A percentile compares a stretch with the other conserved stretches of the same genome.
phyloP scores from a whole-genome alignment of 1,140 invertebrate genomes.

The Limonius californicus region DNA sequence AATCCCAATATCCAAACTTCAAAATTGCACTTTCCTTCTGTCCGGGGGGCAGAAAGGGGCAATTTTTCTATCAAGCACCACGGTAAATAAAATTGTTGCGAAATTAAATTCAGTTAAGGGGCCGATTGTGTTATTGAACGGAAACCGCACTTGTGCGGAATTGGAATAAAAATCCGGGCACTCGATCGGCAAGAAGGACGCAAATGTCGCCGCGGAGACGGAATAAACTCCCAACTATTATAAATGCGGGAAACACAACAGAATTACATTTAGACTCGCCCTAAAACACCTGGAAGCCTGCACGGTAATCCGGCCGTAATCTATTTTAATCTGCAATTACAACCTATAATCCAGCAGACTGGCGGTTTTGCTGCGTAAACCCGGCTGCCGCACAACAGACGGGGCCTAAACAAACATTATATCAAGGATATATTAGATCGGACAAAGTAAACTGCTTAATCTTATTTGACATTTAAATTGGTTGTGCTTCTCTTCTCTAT shows the following conservation, averaged over 20 bases:
- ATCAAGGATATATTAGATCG: conserved; percentile 15
- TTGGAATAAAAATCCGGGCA: no score
- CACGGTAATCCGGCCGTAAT: conserved; percentile 5
- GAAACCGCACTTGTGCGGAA: no score
- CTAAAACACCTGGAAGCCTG: conserved; percentile 6
- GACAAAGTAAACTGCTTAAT: conserved; percentile 15
- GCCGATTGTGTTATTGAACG: no score
- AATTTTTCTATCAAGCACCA: no score
- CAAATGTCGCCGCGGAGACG: not conserved
- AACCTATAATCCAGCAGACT: conserved; percentile 11
- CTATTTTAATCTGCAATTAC: conserved; percentile 15
- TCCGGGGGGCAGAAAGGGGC: no score
- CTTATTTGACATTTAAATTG: conserved; percentile 15
- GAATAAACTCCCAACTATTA: not conserved
- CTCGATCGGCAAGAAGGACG: no score
- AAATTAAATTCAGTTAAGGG: no score
- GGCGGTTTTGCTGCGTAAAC: conserved; percentile 13
- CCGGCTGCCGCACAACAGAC: conserved; percentile 8
- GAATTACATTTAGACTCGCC: conserved; percentile 7
- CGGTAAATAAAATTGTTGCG: no score
- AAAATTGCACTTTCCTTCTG: no score
- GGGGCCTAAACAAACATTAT: conserved; percentile 11
- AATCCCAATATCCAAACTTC: no score
- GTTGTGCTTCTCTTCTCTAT: conserved; percentile 4
- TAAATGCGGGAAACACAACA: not conserved